Conservation (phyloP, 2,797 vertebrate genomes). For the Gobio occitaniae region DNA sequence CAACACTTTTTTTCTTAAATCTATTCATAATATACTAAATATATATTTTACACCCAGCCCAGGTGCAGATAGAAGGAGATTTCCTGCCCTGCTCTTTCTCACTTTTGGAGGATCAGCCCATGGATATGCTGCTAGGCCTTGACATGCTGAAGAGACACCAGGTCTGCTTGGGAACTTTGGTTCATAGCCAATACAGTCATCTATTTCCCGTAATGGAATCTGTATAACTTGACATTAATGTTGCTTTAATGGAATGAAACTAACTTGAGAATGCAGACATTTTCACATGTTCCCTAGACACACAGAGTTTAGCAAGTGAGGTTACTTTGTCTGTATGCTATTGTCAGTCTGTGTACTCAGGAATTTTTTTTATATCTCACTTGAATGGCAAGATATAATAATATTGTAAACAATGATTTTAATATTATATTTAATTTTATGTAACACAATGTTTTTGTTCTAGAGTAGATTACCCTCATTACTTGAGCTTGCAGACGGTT, state of each 20-base stretch:
- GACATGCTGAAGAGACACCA: slow-evolving; percentile 99
- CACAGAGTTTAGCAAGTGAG: neutral
- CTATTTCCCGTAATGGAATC: neutral
- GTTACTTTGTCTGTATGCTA: neutral
- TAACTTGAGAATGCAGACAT: slow-evolving; percentile 12
- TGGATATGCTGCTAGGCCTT: slow-evolving; percentile 98
- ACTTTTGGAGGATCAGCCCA: slow-evolving; percentile 97
- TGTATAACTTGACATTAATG: neutral
- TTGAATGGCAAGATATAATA: neutral
- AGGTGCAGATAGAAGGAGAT: slow-evolving; percentile 98
- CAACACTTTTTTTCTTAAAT: neutral
- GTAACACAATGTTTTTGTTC: neutral
- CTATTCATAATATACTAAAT: neutral
- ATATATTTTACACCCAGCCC: slow-evolving; percentile 79
- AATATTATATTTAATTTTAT: slow-evolving; percentile 1
- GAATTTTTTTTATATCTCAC: neutral
- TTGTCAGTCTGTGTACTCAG: neutral
- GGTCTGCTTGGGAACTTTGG: slow-evolving; percentile 74
- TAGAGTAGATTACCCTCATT: neutral
- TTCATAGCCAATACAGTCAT: neutral
- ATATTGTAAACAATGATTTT: neutral
- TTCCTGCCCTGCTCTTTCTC: slow-evolving; percentile 98
- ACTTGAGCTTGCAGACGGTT: neutral
- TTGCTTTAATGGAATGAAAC: neutral
- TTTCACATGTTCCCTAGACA: neutral